Base-by-base conservation (phyloP, 2,113 vertebrate genomes). In the Lipophrys pholis region DNA sequence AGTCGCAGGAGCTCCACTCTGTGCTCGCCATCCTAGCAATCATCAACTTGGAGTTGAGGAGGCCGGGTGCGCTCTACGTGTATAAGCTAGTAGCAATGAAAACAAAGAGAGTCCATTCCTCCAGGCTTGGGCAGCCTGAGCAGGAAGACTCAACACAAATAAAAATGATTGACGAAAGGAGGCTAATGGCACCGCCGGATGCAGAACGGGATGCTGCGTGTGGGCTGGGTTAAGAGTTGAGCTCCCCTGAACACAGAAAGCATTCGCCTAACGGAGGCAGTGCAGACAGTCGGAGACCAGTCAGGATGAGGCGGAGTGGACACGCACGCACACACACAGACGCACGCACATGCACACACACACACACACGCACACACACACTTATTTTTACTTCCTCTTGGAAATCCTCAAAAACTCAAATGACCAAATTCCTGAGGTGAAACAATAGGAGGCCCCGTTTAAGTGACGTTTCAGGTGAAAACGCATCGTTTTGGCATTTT, bases 171-270 rank as follows among this genome's bases (percentile, higher is more conserved):
- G 41, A 65, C 77, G 1, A 35, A 52, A 54, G 14, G 7, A 38
- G 40, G 67, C 63, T 51, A 74, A 41, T 60, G 48, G 56, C 43
- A 73, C 62, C 58, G 40, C 16, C 42, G 39, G 49, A 78, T 72
- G 71, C 63, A 65, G 21, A 8, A 45, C 41, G 58, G 21, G 51
- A 64, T 42, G 61, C 60, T 83, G 53, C 62, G 57, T 43, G 67
- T 43, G 64, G 76, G 16, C 54, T 70, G 61, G 54, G 78, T 60
- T 78, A 89, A 89, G 90, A 90, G 92, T 93, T 84, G 91, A 93
- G 93, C 92, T 93, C 92, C 91, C 83, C 84, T 86, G 84, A 89
- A 90, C 87, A 91, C 80, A 91, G 79, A 88, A 90, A 90, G 84
- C 89, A 92, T 88, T 83, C 84, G 60, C 53, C 80, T 87, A 80